Percentiles rank a stretch among this genome's conserved stretches.
Evolutionary conservation across 2,797 vertebrate genomes (phyloP).

Genomic region (Luscinia megarhynchos): DNA sequence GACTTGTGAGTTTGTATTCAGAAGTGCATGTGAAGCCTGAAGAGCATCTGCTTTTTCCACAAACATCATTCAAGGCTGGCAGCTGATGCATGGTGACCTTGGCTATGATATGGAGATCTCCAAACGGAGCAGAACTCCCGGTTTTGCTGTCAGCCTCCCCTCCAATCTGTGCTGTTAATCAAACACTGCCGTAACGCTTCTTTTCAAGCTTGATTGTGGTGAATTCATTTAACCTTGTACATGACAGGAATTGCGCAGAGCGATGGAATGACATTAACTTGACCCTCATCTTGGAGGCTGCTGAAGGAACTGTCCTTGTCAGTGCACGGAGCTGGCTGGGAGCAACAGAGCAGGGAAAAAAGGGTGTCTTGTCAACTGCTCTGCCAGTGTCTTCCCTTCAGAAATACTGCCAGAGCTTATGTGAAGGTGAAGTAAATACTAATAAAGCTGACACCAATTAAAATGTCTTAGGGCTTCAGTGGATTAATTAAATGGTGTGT

Average conservation of each 20-base stretch:
- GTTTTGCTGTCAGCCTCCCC: not conserved
- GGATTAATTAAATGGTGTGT: slow-evolving; percentile 35
- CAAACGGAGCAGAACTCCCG: not conserved
- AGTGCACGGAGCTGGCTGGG: not conserved
- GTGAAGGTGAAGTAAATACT: slow-evolving; percentile 7
- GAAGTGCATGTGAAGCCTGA: not conserved
- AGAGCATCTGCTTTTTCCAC: not conserved
- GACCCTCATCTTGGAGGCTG: not conserved
- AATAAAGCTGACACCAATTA: slow-evolving; percentile 41
- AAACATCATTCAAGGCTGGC: not conserved
- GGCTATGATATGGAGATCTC: not conserved
- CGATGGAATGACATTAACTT: not conserved
- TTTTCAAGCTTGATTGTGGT: not conserved
- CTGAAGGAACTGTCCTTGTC: slow-evolving; percentile 16
- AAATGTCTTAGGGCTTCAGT: slow-evolving; percentile 1
- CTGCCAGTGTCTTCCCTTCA: not conserved
- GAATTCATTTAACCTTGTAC: slow-evolving; percentile 44
- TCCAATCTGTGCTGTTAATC: not conserved
- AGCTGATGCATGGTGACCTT: not conserved
- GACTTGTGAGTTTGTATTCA: not conserved
- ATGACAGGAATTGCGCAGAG: not conserved
- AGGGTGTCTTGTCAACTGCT: not conserved
- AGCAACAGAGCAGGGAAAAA: not conserved
- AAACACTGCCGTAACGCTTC: not conserved
- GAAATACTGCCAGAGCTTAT: not conserved